phyloP scores from a whole-genome alignment of 2,113 vertebrate species.

The Bungarus multicinctus region DNA sequence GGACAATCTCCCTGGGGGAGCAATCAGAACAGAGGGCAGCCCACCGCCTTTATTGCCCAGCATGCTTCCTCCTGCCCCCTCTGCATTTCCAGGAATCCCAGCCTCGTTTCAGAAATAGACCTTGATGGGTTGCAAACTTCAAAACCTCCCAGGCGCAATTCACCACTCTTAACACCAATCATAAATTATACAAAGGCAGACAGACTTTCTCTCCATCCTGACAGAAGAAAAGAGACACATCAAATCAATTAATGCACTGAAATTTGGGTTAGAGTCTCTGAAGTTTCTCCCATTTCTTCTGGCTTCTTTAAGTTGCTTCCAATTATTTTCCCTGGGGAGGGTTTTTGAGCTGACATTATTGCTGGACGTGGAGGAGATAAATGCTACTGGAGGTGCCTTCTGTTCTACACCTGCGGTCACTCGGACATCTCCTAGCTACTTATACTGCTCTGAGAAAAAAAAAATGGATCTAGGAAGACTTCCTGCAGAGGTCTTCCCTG shows the following conservation, averaged over 20 bases:
- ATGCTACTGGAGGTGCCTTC: not conserved
- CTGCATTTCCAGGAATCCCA: not conserved
- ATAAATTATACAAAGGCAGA: not conserved
- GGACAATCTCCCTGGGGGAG: not conserved
- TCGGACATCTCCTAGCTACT: not conserved
- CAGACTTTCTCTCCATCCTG: no score
- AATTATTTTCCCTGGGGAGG: no score
- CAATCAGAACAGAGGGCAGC: conserved; percentile 5
- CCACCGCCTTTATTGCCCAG: not conserved
- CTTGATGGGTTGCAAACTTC: conserved; percentile 3
- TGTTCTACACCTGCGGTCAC: not conserved
- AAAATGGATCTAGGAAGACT: not conserved
- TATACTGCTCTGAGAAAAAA: no score
- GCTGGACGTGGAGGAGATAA: not conserved
- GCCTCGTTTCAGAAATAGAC: not conserved
- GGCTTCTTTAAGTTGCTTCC: no score
- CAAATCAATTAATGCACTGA: not conserved
- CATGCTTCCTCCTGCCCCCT: not conserved
- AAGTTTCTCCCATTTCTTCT: no score
- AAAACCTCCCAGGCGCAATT: conserved; percentile 23
- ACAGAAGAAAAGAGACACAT: not conserved
- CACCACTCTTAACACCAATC: not conserved
- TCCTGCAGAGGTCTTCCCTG: not conserved
- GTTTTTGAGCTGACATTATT: no score
- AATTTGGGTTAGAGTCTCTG: no score